Conservation (phyloP, 2,113 vertebrate genomes). For the Trematomus loennbergii region DNA sequence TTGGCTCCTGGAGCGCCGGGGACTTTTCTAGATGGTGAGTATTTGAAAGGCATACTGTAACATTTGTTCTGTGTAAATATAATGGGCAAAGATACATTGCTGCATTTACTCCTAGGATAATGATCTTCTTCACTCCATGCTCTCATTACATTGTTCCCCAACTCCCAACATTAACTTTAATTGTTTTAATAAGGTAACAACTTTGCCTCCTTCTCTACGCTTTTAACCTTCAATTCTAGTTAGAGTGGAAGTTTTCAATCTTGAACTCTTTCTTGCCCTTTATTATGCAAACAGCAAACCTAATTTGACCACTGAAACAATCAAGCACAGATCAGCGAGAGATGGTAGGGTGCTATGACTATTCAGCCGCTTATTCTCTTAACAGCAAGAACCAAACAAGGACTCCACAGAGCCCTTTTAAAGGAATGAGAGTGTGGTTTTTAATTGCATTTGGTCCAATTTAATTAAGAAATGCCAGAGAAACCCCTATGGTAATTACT, state of each 20-base stretch:
- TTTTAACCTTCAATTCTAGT: constrained; percentile 33
- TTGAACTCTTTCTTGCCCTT: constrained; percentile 41
- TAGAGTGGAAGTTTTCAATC: constrained; percentile 32
- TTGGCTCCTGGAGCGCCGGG: constrained; percentile 77
- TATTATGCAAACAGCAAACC: constrained; percentile 55
- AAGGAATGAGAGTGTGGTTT: constrained; percentile 77
- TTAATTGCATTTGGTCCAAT: constrained; percentile 83
- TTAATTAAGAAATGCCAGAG: constrained; percentile 82
- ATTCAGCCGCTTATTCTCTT: constrained; percentile 73
- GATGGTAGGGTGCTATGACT: constrained; percentile 63
- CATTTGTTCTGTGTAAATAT: background rate
- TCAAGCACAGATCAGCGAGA: constrained; percentile 65
- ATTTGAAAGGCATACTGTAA: background rate
- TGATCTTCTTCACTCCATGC: background rate
- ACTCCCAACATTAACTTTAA: constrained; percentile 12
- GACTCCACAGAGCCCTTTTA: constrained; percentile 74
- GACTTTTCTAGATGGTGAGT: constrained; percentile 79
- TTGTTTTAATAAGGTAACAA: constrained; percentile 35
- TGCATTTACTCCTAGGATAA: constrained; percentile 18
- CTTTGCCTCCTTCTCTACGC: background rate
- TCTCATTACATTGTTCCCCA: constrained; percentile 11
- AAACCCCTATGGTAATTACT: constrained; percentile 82
- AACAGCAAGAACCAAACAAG: constrained; percentile 75
- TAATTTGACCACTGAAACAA: constrained; percentile 69
- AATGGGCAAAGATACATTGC: constrained; percentile 5